A percentile compares a stretch with the other conserved stretches of the same genome.
phyloP scores from a whole-genome alignment of 1,140 invertebrate species.

The Latrodectus geometricus region DNA sequence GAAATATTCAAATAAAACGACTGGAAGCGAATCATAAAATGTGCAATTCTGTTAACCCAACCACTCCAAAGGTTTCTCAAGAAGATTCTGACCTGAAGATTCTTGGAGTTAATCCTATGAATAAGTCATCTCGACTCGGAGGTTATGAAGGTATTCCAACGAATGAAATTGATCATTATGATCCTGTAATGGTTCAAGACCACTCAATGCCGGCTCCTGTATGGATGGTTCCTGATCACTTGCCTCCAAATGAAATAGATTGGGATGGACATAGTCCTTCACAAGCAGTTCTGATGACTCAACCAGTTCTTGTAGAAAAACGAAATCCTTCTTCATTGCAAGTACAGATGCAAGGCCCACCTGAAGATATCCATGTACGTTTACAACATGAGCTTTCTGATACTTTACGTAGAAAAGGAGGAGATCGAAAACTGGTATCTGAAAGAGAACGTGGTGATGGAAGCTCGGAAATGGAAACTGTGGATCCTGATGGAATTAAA shows the following conservation, averaged over 20 bases:
- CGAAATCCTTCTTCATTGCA: neutral
- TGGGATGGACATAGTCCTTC: conserved; percentile 49
- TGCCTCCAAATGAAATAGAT: conserved; percentile 29
- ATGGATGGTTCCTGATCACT: conserved; percentile 54
- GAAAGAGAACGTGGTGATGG: conserved; percentile 62
- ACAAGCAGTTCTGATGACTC: conserved; percentile 35
- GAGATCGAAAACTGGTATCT: conserved; percentile 24
- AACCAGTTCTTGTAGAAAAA: conserved; percentile 34
- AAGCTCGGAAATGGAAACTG: conserved; percentile 61
- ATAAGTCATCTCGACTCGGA: conserved; percentile 70
- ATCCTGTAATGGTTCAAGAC: conserved; percentile 43
- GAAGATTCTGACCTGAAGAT: conserved; percentile 58
- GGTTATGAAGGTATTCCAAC: conserved; percentile 67
- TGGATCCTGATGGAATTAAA: conserved; percentile 44
- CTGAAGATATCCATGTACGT: conserved; percentile 48
- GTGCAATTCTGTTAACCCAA: conserved; percentile 50
- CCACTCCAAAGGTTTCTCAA: conserved; percentile 31
- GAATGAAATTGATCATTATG: conserved; percentile 65
- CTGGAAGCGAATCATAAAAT: conserved; percentile 60
- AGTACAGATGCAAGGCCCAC: conserved; percentile 23
- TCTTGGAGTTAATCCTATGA: conserved; percentile 71
- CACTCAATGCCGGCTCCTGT: conserved; percentile 22
- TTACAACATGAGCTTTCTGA: conserved; percentile 58
- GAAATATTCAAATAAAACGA: conserved; percentile 39
- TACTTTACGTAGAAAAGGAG: conserved; percentile 37